A percentile compares a stretch with the other conserved stretches of the same genome.
phyloP scores from a whole-genome alignment of 2,888 invertebrate species.

The Dexiosoma caninum region DNA sequence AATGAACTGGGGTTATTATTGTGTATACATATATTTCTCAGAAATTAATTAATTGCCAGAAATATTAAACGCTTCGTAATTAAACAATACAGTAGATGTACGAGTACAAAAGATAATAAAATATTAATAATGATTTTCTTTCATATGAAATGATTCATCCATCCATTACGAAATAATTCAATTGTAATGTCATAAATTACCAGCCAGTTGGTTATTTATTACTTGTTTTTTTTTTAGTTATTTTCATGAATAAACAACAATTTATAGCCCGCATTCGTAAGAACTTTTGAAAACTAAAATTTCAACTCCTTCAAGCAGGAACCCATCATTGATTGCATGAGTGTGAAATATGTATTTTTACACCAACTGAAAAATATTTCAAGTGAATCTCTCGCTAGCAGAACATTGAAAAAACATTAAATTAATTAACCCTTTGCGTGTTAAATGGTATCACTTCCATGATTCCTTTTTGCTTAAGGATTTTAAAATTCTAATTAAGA shows the following conservation, averaged over 20 bases:
- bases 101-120: constrained; percentile 56
- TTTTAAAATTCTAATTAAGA: not conserved
- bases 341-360: not conserved
- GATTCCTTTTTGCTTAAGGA: constrained; percentile 26
- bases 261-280: constrained; percentile 30
- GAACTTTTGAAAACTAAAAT: constrained; percentile 7
- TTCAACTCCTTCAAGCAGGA: constrained; percentile 25
- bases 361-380: not conserved
- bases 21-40: constrained; percentile 10
- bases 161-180: constrained; percentile 54
- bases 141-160: constrained; percentile 58
- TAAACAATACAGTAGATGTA: too few relatives aligned
- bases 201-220: constrained; percentile 36
- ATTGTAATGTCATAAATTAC: constrained; percentile 58
- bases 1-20: too few relatives aligned
- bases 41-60: constrained; percentile 10
- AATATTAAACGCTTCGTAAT: not conserved
- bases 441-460: constrained; percentile 69
- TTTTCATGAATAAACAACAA: constrained; percentile 24
- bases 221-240: not conserved
- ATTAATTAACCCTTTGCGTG: constrained; percentile 76
- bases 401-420: constrained; percentile 61
- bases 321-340: not conserved
- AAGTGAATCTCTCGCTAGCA: constrained; percentile 4
- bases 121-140: constrained; percentile 14